phyloP scores from a whole-genome alignment of 2,888 invertebrate species.

The Protonemura montana region DNA sequence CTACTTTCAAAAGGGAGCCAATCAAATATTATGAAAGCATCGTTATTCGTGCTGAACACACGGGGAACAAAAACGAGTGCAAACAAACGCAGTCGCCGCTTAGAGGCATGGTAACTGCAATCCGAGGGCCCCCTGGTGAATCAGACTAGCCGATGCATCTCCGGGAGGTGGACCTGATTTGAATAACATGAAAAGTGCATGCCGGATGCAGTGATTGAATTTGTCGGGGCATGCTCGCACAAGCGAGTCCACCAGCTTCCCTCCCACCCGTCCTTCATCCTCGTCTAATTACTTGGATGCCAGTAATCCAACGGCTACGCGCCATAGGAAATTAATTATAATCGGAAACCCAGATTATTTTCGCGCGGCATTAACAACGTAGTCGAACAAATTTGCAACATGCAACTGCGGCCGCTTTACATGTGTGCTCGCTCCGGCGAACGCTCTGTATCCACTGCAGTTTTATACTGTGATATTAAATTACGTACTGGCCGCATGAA shows the following conservation, averaged over 20 bases:
- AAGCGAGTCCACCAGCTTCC: too few species aligned
- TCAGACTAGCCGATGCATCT: too few species aligned
- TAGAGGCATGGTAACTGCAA: too few species aligned
- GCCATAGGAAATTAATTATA: not conserved
- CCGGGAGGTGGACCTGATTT: not conserved
- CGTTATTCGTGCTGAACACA: too few species aligned
- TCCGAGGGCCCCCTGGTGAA: too few species aligned
- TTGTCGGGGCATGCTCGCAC: too few species aligned
- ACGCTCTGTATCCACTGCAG: too few species aligned
- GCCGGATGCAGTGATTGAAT: not conserved
- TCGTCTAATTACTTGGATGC: not conserved
- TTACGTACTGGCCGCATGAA: not conserved
- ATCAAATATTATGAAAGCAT: too few species aligned
- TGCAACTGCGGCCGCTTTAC: not conserved
- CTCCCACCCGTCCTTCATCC: not conserved
- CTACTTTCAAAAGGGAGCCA: too few species aligned
- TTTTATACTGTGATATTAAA: not conserved
- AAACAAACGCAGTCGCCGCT: too few species aligned
- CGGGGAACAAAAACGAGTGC: too few species aligned
- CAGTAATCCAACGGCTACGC: not conserved
- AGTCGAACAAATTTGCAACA: not conserved
- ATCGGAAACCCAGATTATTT: conserved; percentile 20
- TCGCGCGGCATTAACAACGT: not conserved
- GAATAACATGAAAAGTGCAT: not conserved
- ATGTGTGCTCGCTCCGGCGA: too few species aligned